These are phyloP conservation scores for Crocidura indochinensis DNA, from an alignment of 2,797 vertebrate species.

Conservation along the genomic window DNA sequence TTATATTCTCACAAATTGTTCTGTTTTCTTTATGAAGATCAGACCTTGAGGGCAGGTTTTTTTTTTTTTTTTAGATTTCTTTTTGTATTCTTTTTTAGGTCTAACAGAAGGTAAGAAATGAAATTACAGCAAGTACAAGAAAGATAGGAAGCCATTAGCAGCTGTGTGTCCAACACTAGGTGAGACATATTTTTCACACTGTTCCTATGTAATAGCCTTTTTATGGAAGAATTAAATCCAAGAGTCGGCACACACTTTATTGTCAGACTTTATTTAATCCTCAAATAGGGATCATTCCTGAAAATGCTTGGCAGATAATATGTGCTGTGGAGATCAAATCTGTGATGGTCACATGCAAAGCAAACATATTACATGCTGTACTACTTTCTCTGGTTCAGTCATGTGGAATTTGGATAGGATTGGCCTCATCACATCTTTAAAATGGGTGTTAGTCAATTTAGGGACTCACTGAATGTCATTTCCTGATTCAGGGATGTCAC, in stretches of 20 bases:
- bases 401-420: not conserved
- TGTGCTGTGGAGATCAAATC: too few relatives aligned
- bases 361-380: not conserved
- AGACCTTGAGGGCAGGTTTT: conserved; percentile 48
- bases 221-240: conserved; percentile 6
- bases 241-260: not conserved
- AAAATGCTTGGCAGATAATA: too few relatives aligned
- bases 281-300: not conserved
- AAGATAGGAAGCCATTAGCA: not conserved
- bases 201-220: not conserved
- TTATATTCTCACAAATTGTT: conserved; percentile 68
- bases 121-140: conserved; percentile 6
- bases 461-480: not conserved
- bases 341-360: too few relatives aligned
- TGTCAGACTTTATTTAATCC: not conserved
- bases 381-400: not conserved
- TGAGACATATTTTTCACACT: conserved; percentile 1
- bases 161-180: not conserved
- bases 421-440: not conserved
- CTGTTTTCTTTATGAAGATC: conserved; percentile 54
- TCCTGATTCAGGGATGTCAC: conserved; percentile 24
- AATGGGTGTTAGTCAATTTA: not conserved
- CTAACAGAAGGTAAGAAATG: conserved; percentile 50
- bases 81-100: not conserved
- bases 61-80: not conserved